phyloP scores from a whole-genome alignment of 2,888 invertebrate genomes.

The Amblyteles armatorius region DNA sequence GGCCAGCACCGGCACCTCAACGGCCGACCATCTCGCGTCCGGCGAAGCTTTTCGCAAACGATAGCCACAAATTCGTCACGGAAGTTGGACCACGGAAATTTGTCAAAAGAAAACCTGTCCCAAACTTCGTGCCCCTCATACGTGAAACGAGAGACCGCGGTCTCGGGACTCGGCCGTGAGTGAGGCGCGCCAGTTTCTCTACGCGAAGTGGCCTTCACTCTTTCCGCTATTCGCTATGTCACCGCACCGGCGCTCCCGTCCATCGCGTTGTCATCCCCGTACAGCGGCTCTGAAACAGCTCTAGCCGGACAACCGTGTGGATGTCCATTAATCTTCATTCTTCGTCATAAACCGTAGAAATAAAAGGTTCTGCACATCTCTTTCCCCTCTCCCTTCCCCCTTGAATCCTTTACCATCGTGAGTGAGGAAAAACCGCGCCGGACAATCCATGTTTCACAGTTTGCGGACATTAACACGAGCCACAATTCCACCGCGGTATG shows the following conservation, averaged over 20 bases:
- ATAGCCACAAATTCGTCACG: no score
- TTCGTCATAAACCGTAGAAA: slow-evolving; percentile 73
- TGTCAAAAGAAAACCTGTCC: no score
- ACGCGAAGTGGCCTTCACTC: slow-evolving; percentile 30
- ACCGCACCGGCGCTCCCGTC: slow-evolving; percentile 10
- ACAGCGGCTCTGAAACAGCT: slow-evolving; percentile 26
- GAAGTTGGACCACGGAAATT: no score
- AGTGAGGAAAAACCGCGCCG: slow-evolving; percentile 21
- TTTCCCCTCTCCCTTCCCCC: neutral
- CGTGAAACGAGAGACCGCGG: neutral
- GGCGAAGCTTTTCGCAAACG: no score
- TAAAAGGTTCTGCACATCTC: slow-evolving; percentile 67
- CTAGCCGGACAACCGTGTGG: slow-evolving; percentile 48
- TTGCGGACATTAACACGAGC: slow-evolving; percentile 48
- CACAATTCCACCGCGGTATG: neutral
- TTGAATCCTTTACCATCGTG: neutral
- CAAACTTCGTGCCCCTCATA: neutral
- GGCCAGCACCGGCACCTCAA: no score
- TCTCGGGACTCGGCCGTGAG: slow-evolving; percentile 26
- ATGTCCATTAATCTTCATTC: slow-evolving; percentile 77
- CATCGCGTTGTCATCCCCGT: slow-evolving; percentile 50
- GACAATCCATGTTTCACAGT: slow-evolving; percentile 44
- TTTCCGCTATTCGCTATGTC: slow-evolving; percentile 41
- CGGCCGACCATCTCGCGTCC: no score
- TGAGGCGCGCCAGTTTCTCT: slow-evolving; percentile 23